These are phyloP conservation scores for Dicerorhinus sumatrensis DNA, from an alignment of 2,113 vertebrate species.

Conservation along the genomic window DNA sequence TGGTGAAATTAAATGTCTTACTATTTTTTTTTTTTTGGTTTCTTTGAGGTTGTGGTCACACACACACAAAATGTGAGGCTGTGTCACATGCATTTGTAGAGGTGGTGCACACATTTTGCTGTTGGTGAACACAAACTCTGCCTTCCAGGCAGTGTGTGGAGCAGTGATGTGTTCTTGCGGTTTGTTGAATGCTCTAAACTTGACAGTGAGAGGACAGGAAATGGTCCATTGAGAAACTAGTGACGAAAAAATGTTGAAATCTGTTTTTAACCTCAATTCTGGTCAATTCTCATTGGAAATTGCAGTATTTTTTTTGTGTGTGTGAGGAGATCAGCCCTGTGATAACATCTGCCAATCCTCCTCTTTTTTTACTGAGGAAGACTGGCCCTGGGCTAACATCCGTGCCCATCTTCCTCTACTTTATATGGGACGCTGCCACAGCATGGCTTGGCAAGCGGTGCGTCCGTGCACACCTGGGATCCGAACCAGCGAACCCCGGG, in stretches of 20 bases:
- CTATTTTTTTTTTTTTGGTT: not conserved
- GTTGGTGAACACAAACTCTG: not conserved
- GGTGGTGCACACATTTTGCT: not conserved
- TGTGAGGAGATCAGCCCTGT: too few relatives aligned
- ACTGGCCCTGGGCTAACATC: too few relatives aligned
- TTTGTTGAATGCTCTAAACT: not conserved
- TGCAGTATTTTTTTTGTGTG: not conserved
- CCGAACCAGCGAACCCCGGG: too few relatives aligned
- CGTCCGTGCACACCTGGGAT: too few relatives aligned
- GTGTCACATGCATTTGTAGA: not conserved
- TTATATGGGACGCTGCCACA: too few relatives aligned
- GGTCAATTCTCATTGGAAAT: not conserved
- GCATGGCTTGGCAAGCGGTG: too few relatives aligned
- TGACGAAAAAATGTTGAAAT: not conserved
- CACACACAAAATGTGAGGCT: not conserved
- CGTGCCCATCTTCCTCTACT: too few relatives aligned
- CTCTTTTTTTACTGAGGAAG: too few relatives aligned
- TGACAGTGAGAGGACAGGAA: conserved; percentile 5
- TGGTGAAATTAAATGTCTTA: conserved; percentile 3
- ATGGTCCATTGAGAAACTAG: not conserved
- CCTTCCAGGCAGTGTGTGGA: not conserved
- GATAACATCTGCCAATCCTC: too few relatives aligned
- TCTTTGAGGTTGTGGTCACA: not conserved
- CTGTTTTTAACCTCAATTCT: not conserved
- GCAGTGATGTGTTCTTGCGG: not conserved